These are phyloP conservation scores for Girardia tigrina DNA, from an alignment of 2,888 invertebrate species.

Conservation along the genomic window DNA sequence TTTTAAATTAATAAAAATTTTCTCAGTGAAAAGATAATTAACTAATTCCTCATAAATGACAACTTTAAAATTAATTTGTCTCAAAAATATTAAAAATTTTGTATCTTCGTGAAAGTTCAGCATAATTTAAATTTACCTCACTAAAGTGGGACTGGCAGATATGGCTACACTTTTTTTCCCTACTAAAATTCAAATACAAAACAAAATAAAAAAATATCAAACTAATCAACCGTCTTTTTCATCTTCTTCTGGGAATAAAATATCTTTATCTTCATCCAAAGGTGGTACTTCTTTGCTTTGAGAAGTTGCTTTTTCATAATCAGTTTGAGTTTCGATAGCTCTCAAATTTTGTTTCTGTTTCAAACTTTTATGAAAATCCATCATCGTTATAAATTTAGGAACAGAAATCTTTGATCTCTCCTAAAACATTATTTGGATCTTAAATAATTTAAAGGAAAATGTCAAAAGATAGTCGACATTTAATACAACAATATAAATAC, in stretches of 20 bases:
- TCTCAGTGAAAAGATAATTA: no score
- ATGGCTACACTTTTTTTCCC: neutral
- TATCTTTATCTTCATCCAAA: constrained; percentile 11
- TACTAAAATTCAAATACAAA: neutral
- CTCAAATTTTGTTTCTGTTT: neutral
- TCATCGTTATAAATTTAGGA: neutral
- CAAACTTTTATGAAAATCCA: neutral
- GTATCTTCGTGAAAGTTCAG: no score
- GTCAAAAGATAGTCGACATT: no score
- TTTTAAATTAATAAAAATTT: no score
- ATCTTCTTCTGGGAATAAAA: neutral
- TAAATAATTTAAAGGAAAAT: no score
- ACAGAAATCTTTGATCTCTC: neutral
- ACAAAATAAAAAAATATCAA: neutral
- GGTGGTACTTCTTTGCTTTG: no score
- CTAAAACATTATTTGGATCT: neutral
- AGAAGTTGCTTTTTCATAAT: no score
- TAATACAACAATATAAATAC: no score
- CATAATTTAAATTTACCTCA: no score
- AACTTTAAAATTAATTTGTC: no score
- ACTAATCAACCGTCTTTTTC: neutral
- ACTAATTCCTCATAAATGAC: no score
- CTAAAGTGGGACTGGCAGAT: constrained; percentile 1
- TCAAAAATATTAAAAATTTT: no score
- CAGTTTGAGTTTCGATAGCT: neutral